phyloP scores from a whole-genome alignment of 2,888 invertebrate species.

The Agonum fuliginosum region DNA sequence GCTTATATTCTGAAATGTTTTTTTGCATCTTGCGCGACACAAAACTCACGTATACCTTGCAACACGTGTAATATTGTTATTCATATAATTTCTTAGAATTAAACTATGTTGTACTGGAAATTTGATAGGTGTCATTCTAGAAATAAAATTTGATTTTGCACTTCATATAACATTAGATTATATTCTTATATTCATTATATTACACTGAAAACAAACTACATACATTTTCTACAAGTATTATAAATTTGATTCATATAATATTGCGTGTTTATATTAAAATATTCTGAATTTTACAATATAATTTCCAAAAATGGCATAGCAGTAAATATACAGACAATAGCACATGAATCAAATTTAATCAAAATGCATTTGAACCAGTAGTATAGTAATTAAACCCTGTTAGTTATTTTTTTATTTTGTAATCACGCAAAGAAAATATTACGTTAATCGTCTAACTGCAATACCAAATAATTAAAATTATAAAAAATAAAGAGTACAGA shows the following conservation, averaged over 20 bases:
- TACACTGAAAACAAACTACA: slow-evolving; percentile 72
- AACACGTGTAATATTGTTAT: no score
- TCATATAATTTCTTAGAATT: no score
- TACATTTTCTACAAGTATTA: slow-evolving; percentile 70
- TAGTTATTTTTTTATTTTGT: slow-evolving; percentile 65
- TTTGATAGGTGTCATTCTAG: neutral
- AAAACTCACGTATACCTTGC: no score
- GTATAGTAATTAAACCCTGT: slow-evolving; percentile 67
- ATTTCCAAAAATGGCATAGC: slow-evolving; percentile 52
- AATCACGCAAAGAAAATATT: slow-evolving; percentile 60
- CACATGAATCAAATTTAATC: slow-evolving; percentile 60
- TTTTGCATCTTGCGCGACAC: no score
- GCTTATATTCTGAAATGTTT: no score
- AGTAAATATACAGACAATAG: slow-evolving; percentile 54
- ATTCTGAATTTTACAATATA: slow-evolving; percentile 53
- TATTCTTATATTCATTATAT: slow-evolving; percentile 71
- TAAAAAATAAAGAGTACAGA: slow-evolving; percentile 66
- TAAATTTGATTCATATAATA: slow-evolving; percentile 67
- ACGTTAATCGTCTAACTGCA: slow-evolving; percentile 60
- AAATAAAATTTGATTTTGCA: slow-evolving; percentile 64
- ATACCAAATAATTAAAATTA: slow-evolving; percentile 61
- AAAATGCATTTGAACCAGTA: slow-evolving; percentile 65
- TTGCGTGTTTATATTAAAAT: slow-evolving; percentile 62
- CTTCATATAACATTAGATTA: slow-evolving; percentile 69
- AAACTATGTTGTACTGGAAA: neutral